Conservation (phyloP, 1,140 invertebrate species). For the Bradysia coprophila region DNA sequence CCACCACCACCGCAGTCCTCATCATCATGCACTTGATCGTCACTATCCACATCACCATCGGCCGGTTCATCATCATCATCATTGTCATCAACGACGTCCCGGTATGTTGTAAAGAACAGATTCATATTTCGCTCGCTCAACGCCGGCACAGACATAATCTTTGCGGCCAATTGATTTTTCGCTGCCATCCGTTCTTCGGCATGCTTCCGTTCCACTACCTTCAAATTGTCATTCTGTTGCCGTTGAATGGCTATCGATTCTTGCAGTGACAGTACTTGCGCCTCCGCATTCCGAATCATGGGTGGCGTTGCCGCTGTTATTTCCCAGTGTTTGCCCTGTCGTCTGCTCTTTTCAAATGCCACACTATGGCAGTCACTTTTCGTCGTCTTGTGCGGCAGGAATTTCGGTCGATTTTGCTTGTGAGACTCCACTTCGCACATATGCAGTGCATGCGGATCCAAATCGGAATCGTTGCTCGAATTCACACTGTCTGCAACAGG, state of each 20-base stretch:
- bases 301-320: conserved; percentile 48
- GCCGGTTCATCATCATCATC: conserved; percentile 12
- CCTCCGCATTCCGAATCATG: conserved; percentile 19
- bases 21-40: conserved; percentile 14
- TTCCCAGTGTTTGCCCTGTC: conserved; percentile 41
- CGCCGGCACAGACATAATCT: conserved; percentile 8
- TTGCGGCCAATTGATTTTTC: conserved; percentile 3
- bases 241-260: conserved; percentile 17
- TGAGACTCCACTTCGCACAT: conserved; percentile 29
- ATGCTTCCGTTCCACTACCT: conserved; percentile 14
- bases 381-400: conserved; percentile 44
- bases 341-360: conserved; percentile 35
- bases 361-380: conserved; percentile 38
- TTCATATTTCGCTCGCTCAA: conserved; percentile 11
- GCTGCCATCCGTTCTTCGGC: conserved; percentile 15
- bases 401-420: conserved; percentile 23
- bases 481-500: not conserved
- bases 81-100: conserved; percentile 7
- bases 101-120: conserved; percentile 13
- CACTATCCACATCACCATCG: conserved; percentile 9
- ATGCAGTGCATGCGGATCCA: conserved; percentile 35
- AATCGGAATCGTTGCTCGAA: conserved; percentile 1
- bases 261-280: conserved; percentile 14
- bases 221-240: conserved; percentile 14
- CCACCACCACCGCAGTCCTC: conserved; percentile 8